Conservation (phyloP, 2,113 vertebrate species). For the Callorhinus ursinus region DNA sequence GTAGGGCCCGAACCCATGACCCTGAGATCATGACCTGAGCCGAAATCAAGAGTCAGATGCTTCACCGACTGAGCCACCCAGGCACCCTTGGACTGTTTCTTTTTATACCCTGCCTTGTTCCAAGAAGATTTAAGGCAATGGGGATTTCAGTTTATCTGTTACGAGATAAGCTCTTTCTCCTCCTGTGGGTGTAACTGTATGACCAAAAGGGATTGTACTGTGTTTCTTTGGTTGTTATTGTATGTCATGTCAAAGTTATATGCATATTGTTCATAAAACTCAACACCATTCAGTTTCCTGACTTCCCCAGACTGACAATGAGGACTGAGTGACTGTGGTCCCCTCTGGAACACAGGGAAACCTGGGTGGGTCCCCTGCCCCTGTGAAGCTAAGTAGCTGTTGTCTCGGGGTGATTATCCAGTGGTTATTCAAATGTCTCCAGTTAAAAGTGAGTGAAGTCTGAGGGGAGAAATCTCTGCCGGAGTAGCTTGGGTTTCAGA, state of each 20-base stretch:
- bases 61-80: not conserved
- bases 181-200: rapidly evolving
- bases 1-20: rapidly evolving
- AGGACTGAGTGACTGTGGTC: too few species aligned
- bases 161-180: not conserved
- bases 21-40: not conserved
- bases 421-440: not conserved
- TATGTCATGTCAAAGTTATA: rapidly evolving
- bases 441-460: not conserved
- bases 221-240: not conserved
- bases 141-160: not conserved
- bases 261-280: rapidly evolving
- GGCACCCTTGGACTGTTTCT: not conserved
- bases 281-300: not conserved
- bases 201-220: rapidly evolving
- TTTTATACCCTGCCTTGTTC: not conserved
- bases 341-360: not conserved
- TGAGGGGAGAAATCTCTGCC: not conserved
- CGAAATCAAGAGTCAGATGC: not conserved
- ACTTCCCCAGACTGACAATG: not conserved
- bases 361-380: not conserved
- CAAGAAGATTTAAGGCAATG: not conserved
- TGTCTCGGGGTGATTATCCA: not conserved
- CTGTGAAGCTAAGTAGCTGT: not conserved
- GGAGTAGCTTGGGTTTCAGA: not conserved